phyloP scores from a whole-genome alignment of 1,140 invertebrate genomes.

The Zaprionus capensis region DNA sequence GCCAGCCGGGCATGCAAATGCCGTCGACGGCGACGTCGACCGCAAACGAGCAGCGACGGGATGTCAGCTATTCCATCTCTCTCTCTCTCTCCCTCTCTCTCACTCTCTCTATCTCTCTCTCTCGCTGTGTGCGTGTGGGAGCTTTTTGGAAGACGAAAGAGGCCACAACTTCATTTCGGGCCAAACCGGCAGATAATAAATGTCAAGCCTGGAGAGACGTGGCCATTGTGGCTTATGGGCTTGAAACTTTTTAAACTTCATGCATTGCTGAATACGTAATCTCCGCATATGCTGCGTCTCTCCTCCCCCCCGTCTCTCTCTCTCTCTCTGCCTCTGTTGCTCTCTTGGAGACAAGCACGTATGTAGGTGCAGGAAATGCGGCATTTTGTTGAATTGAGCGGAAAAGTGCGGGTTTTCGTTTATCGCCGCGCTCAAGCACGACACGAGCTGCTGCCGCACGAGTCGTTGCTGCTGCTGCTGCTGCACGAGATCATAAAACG shows the following conservation, averaged over 20 bases:
- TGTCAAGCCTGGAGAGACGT: conserved; percentile 75
- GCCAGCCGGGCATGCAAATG: conserved; percentile 72
- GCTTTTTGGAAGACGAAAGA: conserved; percentile 34
- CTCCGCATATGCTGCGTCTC: conserved; percentile 58
- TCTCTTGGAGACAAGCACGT: conserved; percentile 25
- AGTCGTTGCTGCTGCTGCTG: no score
- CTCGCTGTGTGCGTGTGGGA: conserved; percentile 12
- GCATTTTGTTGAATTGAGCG: conserved; percentile 54
- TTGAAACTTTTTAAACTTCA: conserved; percentile 72
- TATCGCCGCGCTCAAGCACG: conserved; percentile 33
- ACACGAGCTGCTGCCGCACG: neutral
- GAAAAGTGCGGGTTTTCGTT: conserved; percentile 42
- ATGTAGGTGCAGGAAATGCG: conserved; percentile 49
- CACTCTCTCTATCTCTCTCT: conserved; percentile 8
- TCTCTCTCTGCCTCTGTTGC: neutral
- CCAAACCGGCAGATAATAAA: conserved; percentile 71
- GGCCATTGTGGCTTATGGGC: conserved; percentile 77
- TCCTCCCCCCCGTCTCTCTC: neutral
- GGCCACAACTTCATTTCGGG: conserved; percentile 55
- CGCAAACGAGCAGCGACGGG: conserved; percentile 49
- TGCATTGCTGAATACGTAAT: conserved; percentile 69
- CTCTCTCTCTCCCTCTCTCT: neutral
- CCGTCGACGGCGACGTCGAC: conserved; percentile 41
- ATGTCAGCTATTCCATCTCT: conserved; percentile 37
- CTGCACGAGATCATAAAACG: conserved; percentile 4